A percentile compares a stretch with the other conserved stretches of the same genome.
Conservation (phyloP, 2,797 vertebrate species). For the Chrysocyon brachyurus region DNA sequence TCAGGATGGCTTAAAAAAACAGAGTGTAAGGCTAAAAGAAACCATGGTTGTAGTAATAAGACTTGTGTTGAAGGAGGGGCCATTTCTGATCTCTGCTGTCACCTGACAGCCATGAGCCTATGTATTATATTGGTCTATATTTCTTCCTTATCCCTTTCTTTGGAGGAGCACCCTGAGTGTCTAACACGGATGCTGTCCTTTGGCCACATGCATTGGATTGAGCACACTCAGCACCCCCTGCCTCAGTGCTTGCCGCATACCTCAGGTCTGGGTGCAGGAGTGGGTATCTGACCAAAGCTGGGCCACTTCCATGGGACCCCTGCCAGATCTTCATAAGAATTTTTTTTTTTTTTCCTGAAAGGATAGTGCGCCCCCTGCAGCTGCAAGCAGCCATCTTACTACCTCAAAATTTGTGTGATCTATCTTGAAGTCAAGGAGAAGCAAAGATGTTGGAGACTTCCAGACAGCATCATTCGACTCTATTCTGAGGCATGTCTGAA, state of each 20-base stretch:
- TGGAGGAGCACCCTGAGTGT: neutral
- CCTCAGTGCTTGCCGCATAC: neutral
- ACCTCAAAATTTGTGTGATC: neutral
- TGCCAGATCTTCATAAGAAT: neutral
- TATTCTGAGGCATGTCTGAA: neutral
- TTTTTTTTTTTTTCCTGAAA: neutral
- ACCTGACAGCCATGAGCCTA: neutral
- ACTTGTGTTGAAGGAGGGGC: neutral
- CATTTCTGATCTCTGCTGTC: neutral
- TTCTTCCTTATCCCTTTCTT: neutral
- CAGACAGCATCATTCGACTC: neutral
- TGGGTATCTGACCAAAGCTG: neutral
- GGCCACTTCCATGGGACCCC: neutral
- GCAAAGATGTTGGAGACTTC: neutral
- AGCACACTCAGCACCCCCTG: neutral
- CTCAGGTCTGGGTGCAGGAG: neutral
- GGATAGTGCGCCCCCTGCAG: neutral
- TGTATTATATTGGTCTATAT: neutral
- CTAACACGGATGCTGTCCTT: neutral
- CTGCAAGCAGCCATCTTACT: neutral
- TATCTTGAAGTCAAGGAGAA: neutral
- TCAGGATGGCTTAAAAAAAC: neutral
- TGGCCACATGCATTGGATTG: neutral
- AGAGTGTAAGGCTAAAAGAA: neutral
- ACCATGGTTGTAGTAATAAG: neutral